Evolutionary conservation across 2,113 vertebrate species (phyloP).

Genomic region (Perca flavescens): DNA sequence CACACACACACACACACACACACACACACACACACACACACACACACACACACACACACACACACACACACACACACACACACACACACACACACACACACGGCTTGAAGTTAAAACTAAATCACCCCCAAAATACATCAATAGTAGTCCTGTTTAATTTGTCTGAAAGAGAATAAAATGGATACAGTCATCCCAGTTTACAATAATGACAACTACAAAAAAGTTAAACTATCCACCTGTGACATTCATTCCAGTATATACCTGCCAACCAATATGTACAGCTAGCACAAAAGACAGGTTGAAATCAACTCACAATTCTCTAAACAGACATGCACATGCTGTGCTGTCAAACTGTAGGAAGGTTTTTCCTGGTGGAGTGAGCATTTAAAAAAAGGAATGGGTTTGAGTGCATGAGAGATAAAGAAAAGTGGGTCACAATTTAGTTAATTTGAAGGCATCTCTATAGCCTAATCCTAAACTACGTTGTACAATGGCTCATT

Average conservation of each 20-base stretch:
- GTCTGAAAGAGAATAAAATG: not conserved
- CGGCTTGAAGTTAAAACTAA: conserved; percentile 8
- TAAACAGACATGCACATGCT: not conserved
- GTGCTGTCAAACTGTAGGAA: not conserved
- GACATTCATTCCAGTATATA: not conserved
- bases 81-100: no score
- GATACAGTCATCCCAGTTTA: not conserved
- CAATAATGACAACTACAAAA: not conserved
- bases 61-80: no score
- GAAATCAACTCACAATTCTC: not conserved
- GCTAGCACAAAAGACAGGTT: not conserved
- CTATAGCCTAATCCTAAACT: not conserved
- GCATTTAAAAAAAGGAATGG: not conserved
- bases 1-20: no score
- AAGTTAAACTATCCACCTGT: not conserved
- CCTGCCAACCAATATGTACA: not conserved
- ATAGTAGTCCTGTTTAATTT: not conserved
- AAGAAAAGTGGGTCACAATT: not conserved
- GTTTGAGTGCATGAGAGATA: not conserved
- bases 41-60: no score
- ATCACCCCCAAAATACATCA: not conserved
- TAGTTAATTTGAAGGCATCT: not conserved
- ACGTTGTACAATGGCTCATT: not conserved
- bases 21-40: no score
- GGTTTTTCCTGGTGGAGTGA: not conserved